Base-by-base conservation (phyloP, 2,113 vertebrate genomes). In the Merops nubicus region DNA sequence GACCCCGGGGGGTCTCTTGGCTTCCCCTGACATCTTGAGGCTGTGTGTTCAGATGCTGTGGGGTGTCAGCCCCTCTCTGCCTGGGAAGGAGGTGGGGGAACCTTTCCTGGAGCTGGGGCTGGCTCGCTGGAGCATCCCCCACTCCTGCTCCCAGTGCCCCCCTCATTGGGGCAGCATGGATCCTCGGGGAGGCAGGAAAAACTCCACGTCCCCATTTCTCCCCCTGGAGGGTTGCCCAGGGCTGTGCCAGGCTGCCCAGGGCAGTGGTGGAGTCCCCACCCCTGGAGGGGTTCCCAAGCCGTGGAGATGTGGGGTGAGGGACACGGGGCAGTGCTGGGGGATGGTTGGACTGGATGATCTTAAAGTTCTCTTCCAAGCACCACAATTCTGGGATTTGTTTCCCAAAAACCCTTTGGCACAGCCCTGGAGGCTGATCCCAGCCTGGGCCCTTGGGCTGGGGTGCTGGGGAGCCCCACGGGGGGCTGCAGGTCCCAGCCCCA, bases 1-100 rank as follows among this genome's bases (percentile, higher is more conserved):
- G 56, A 42, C 93, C 91, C 93, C 12, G 29, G 86, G 83, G 83
- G 89, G 33, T 81, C 80, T 67, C 91, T 36, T 42, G 34, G 43
- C 62, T 74, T 75, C 80, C 87, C 60, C 89, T 96, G 95, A 89
- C 89, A 25, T 29, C 93, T 93, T 6, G 31, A 38, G 80, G 83
- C 86, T 84, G 47, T 3, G 6, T 42, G 51, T 29, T 86, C 75
- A 3, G 22, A 34, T 38, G 68, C 59, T 5, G 63, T 4, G 56
- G 3, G 0, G 34, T 22, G 34, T 40, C 60, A 22, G 64, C 14
- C 36, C 28, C 42, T 62, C 72, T 45, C 25, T 59, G 26, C 63
- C 63, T 21, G n/a, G 73, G 67, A 34, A 47, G 29, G 63, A 15
- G 59, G 12, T 13, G 45, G 26, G 38, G 34, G 23, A 36, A 62